Evolutionary conservation across 2,113 vertebrate genomes (phyloP).

Genomic region (Grallaria varia): DNA sequence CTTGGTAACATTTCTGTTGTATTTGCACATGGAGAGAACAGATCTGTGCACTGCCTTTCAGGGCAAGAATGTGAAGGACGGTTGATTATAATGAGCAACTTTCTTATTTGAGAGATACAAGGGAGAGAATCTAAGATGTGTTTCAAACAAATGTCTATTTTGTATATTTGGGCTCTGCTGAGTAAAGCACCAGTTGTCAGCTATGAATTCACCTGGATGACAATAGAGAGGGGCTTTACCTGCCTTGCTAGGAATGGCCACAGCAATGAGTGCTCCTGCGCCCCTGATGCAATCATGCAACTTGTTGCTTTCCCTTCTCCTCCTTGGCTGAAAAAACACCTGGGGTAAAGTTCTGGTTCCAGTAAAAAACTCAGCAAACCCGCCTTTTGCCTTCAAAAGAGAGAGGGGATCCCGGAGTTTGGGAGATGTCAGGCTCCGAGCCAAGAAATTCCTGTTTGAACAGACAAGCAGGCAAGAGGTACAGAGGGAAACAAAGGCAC

Average conservation of each 20-base stretch:
- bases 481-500: constrained; percentile 8
- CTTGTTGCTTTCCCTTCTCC: not conserved
- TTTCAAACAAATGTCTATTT: not conserved
- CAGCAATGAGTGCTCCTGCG: not conserved
- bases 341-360: not conserved
- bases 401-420: not conserved
- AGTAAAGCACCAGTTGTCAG: not conserved
- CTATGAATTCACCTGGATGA: not conserved
- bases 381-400: not conserved
- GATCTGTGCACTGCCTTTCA: not conserved
- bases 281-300: not conserved
- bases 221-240: not conserved
- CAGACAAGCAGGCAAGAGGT: not conserved
- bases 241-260: not conserved
- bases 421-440: not conserved
- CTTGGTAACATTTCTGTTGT: constrained; percentile 30
- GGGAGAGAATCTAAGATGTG: not conserved
- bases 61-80: not conserved
- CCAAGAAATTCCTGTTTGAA: not conserved
- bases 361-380: not conserved
- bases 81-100: not conserved
- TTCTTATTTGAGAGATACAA: not conserved
- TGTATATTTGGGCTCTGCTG: not conserved
- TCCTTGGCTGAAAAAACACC: not conserved
- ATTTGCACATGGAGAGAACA: constrained; percentile 3